Conservation (phyloP, 1,140 invertebrate species). For the Megalopta genalis region DNA sequence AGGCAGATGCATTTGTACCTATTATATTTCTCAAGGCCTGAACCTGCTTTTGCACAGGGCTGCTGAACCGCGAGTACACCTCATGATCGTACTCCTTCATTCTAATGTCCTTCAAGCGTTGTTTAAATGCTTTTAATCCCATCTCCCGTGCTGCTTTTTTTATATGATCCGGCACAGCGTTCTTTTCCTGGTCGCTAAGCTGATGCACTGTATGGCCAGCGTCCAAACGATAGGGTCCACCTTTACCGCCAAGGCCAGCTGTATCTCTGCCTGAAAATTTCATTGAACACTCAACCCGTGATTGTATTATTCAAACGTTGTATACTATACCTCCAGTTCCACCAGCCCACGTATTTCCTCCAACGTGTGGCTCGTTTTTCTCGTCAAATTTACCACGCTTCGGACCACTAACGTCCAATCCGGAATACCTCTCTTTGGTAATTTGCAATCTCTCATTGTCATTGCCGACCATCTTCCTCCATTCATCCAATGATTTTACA, state of each 20-base stretch:
- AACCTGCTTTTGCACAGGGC: constrained; percentile 89
- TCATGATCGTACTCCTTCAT: constrained; percentile 97
- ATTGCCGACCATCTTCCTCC: constrained; percentile 72
- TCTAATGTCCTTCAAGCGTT: constrained; percentile 93
- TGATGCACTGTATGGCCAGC: constrained; percentile 94
- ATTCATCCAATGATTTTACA: constrained; percentile 74
- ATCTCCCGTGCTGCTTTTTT: constrained; percentile 94
- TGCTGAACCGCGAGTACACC: constrained; percentile 90
- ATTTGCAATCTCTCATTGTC: constrained; percentile 85
- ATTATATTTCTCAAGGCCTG: constrained; percentile 84
- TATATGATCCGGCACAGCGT: constrained; percentile 93
- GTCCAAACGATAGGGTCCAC: constrained; percentile 94
- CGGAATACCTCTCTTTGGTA: constrained; percentile 87
- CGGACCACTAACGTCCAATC: constrained; percentile 87
- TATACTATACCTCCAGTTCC: constrained; percentile 88
- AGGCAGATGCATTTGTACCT: constrained; percentile 66
- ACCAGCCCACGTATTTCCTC: constrained; percentile 97
- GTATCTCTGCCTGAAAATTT: constrained; percentile 85
- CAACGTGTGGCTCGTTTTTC: constrained; percentile 94
- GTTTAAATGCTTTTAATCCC: constrained; percentile 93
- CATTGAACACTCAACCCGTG: not conserved
- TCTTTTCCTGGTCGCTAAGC: constrained; percentile 94
- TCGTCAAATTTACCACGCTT: constrained; percentile 96
- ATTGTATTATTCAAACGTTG: not conserved
- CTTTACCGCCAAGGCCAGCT: constrained; percentile 95